These are phyloP conservation scores for Oxyruncus cristatus DNA, from an alignment of 2,113 vertebrate species.

Conservation along the genomic window DNA sequence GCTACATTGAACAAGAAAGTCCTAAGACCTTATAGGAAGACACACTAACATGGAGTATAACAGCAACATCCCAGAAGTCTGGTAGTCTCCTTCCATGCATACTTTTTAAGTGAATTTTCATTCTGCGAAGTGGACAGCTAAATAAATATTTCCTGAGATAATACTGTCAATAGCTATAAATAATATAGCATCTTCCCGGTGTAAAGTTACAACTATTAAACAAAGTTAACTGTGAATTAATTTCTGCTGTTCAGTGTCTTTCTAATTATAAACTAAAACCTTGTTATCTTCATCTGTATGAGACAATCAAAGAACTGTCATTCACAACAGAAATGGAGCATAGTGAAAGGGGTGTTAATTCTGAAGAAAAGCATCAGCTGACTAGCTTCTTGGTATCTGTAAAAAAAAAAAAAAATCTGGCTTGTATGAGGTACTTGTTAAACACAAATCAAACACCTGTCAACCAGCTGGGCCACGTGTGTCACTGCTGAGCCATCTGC, in stretches of 20 bases:
- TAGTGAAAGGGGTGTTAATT: background rate
- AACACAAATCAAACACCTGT: slow-evolving; percentile 63
- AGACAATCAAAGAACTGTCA: background rate
- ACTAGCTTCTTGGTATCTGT: background rate
- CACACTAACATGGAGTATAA: background rate
- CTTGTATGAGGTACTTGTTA: slow-evolving; percentile 47
- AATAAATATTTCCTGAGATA: background rate
- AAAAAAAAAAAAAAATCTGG: background rate
- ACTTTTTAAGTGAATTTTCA: background rate
- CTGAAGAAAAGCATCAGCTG: slow-evolving; percentile 20
- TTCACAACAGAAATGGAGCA: background rate
- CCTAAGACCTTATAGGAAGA: background rate
- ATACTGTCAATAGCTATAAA: background rate
- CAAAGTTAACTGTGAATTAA: background rate
- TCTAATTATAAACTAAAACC: background rate
- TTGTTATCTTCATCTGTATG: background rate
- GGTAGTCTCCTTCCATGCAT: background rate
- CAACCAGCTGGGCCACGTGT: slow-evolving; percentile 57
- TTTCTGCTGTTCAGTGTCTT: background rate
- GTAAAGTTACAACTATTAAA: background rate
- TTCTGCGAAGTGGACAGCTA: background rate
- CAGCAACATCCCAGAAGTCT: background rate
- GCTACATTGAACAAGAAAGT: background rate
- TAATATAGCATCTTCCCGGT: background rate
- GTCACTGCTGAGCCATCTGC: slow-evolving; percentile 69